These are phyloP conservation scores for Vulpes vulpes DNA, from an alignment of 2,113 vertebrate species.

Conservation along the genomic window DNA sequence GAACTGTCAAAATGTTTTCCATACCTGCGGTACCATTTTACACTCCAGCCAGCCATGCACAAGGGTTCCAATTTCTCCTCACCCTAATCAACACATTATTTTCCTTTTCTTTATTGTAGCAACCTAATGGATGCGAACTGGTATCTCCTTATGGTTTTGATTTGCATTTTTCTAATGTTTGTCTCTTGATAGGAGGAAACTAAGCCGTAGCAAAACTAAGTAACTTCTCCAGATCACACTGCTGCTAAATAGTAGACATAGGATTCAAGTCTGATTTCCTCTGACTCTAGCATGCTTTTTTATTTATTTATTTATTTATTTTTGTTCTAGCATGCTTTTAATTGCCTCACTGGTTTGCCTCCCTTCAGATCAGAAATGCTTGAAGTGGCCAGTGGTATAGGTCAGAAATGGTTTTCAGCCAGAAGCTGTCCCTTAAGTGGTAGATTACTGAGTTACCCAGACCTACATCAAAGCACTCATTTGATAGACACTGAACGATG, in stretches of 20 bases:
- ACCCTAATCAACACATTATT: not conserved
- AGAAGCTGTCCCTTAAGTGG: not conserved
- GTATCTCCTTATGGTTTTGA: not conserved
- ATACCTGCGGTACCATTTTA: not conserved
- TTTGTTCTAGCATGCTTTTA: not conserved
- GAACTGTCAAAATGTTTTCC: not conserved
- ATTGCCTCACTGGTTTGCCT: not conserved
- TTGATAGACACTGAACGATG: not conserved
- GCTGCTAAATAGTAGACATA: not conserved
- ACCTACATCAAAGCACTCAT: not conserved
- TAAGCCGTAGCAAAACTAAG: not conserved
- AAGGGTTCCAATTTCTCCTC: not conserved
- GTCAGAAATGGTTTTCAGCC: not conserved
- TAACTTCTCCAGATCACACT: not conserved
- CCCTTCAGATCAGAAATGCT: not conserved
- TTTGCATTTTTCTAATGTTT: not conserved
- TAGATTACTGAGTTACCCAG: not conserved
- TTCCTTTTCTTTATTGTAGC: not conserved
- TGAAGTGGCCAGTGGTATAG: too few relatives aligned
- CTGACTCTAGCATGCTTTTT: not conserved
- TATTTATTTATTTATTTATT: too few relatives aligned
- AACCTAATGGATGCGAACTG: not conserved
- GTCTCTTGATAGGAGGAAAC: not conserved
- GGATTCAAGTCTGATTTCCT: not conserved
- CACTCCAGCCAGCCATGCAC: not conserved